Evolutionary conservation across 53 echinoderm and acorn worm species (phyloP), one percentile per base, ranked within the genome.

Genomic region (Stichopus horrens): DNA sequence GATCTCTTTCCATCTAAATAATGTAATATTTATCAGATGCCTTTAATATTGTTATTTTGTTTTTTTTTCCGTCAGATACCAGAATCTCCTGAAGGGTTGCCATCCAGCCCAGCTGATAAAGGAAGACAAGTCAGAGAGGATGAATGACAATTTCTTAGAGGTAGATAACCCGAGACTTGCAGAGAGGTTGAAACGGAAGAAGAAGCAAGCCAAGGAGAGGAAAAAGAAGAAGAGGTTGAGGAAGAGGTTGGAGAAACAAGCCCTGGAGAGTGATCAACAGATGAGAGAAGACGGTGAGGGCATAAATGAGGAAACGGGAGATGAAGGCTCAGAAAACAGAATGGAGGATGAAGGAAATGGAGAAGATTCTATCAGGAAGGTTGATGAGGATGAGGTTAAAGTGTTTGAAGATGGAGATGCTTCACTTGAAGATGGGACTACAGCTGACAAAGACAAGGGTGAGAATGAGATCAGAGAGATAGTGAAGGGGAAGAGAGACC

Each of bases 41-140:
- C 37, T 71, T 13, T 71, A 5, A 71, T 71, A 2, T 71, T 7
- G 19, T 16, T 5, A 68, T 21, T 16, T 71, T 71, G 5, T 7
- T 71, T 13, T 16, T 14, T 6, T 71, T 7, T 71, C 7, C 19
- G 55, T 21, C 83, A 96, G 96, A 84, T 93, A 93, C 65, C 83
- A 87, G 60, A 93, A 93, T 73, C 88, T 96, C 23, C 89, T 90
- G 14, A 92, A 92, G 58, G 96, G 96, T 19, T 89, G 92, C 58
- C 94, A 92, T 81, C 96, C 96, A 7, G 88, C 91, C 14, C 86
- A 94, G 55, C 79, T 96, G 19, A 89, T 96, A 13, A 51, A 93
- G 74, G 55, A 91, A 53, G 91, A 91, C 80, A 88, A 88, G 57
- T 90, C 91, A 4, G 94, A 92, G 65, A 88, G 79, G 53, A 85